These are phyloP conservation scores for Enchytraeus crypticus DNA, from an alignment of 2,888 invertebrate species.

Conservation along the genomic window DNA sequence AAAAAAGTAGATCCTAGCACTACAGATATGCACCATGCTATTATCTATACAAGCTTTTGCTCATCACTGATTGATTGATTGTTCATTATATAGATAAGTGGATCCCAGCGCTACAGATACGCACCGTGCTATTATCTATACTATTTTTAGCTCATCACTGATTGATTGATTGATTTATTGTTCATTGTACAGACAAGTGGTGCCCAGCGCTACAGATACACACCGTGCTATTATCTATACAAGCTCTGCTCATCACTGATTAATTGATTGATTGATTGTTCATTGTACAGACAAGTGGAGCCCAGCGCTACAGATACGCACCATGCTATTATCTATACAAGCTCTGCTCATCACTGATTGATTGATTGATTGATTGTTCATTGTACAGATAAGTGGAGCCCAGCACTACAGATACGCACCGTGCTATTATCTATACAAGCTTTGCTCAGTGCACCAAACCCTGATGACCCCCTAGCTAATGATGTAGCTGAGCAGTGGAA, in stretches of 20 bases:
- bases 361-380: too few relatives aligned
- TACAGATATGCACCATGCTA: conserved; percentile 97
- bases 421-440: conserved; percentile 97
- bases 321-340: conserved; percentile 94
- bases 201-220: too few relatives aligned
- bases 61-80: too few relatives aligned
- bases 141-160: too few relatives aligned
- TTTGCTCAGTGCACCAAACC: conserved; percentile 95
- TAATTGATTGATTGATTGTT: too few relatives aligned
- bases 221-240: too few relatives aligned
- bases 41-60: conserved; percentile 90
- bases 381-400: conserved; percentile 74
- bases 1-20: conserved; percentile 90
- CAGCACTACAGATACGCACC: conserved; percentile 97
- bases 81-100: too few relatives aligned
- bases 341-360: conserved; percentile 90
- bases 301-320: conserved; percentile 97
- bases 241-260: too few relatives aligned
- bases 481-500: conserved; percentile 99
- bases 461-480: conserved; percentile 96
- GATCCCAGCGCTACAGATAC: too few relatives aligned
- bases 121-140: too few relatives aligned
- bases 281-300: conserved; percentile 68
- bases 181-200: too few relatives aligned
- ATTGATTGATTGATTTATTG: too few relatives aligned